A percentile compares a stretch with the other conserved stretches of the same genome.
Conservation (phyloP, 2,797 vertebrate genomes). For the Calcarius lapponicus region DNA sequence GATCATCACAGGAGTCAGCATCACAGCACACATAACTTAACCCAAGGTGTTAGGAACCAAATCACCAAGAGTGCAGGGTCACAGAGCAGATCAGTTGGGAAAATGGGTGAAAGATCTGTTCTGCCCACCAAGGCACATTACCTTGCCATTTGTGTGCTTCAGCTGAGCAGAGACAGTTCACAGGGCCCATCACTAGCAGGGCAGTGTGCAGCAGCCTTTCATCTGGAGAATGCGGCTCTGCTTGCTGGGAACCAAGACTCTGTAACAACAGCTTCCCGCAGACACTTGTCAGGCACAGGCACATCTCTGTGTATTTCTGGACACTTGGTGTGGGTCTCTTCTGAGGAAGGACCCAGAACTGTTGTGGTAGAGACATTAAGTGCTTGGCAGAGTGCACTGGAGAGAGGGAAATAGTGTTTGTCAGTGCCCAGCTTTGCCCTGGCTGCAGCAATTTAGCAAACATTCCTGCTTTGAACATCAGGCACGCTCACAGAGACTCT, state of each 20-base stretch:
- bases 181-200: neutral
- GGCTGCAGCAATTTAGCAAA: neutral
- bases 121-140: neutral
- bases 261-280: rapidly evolving
- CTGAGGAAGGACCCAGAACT: neutral
- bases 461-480: neutral
- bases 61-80: too few species aligned
- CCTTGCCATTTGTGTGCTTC: neutral
- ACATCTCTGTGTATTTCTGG: constrained; percentile 37
- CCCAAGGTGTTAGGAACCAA: neutral
- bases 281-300: constrained; percentile 23
- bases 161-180: neutral
- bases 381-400: neutral
- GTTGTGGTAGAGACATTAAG: neutral
- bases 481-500: neutral
- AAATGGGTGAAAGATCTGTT: neutral
- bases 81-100: neutral
- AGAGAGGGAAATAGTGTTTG: neutral
- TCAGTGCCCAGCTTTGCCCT: neutral
- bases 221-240: neutral
- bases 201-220: neutral
- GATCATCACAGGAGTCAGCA: neutral
- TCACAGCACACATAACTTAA: rapidly evolving
- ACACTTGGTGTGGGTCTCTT: neutral
- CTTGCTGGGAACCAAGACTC: neutral